Evolutionary conservation across 2,888 invertebrate genomes (phyloP).

Genomic region (Drosophila nr. perissopoda): DNA sequence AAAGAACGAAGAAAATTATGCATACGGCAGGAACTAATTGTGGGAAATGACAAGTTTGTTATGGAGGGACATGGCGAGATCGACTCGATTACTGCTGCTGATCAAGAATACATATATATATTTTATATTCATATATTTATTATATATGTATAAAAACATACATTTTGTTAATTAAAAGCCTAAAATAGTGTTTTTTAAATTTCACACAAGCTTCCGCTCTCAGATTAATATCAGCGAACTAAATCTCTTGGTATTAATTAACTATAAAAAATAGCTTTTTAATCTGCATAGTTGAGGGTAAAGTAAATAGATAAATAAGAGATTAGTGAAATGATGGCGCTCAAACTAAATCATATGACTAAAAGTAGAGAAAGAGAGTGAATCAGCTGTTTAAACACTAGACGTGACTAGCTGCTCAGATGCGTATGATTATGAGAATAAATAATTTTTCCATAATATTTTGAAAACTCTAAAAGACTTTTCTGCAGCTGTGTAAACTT

Average conservation of each 20-base stretch:
- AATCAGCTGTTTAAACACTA: background rate
- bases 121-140: no score
- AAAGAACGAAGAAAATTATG: no score
- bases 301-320: background rate
- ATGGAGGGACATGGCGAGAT: no score
- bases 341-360: background rate
- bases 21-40: fast-evolving
- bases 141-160: no score
- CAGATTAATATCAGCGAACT: background rate
- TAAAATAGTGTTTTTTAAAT: fast-evolving
- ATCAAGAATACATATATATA: no score
- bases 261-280: background rate
- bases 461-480: background rate
- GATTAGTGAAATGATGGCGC: background rate
- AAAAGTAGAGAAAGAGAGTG: background rate
- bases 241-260: background rate
- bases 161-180: no score
- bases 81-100: no score
- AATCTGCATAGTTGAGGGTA: background rate
- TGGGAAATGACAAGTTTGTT: no score
- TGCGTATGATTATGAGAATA: background rate
- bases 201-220: background rate
- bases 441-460: background rate
- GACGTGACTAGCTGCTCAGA: background rate
- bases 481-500: background rate